A percentile compares a stretch with the other conserved stretches of the same genome.
Conservation (phyloP, 2,888 invertebrate species). For the Thereva nobilitata region DNA sequence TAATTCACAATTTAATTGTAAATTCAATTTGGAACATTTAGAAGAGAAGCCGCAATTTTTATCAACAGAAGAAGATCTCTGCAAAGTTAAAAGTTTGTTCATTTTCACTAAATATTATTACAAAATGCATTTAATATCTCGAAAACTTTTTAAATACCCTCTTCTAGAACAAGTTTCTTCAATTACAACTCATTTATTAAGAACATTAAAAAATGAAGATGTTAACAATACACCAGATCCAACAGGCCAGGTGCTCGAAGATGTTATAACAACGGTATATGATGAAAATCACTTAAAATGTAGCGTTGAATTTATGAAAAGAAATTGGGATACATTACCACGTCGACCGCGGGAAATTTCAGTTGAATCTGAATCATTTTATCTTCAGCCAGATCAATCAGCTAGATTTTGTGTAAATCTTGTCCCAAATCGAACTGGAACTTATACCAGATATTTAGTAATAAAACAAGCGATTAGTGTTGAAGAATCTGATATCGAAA, state of each 20-base stretch:
- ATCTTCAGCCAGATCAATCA: constrained; percentile 50
- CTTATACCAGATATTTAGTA: constrained; percentile 45
- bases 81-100: no score
- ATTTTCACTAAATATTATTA: no score
- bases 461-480: no score
- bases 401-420: constrained; percentile 49
- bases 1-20: no score
- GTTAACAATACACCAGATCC: neutral
- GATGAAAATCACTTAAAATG: neutral
- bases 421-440: constrained; percentile 51
- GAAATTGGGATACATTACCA: constrained; percentile 53
- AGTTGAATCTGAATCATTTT: constrained; percentile 50
- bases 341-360: constrained; percentile 51
- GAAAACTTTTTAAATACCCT: no score
- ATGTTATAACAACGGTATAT: no score
- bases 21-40: no score
- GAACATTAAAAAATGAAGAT: no score
- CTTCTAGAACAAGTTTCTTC: neutral
- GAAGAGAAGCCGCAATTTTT: no score
- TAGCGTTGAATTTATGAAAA: constrained; percentile 34
- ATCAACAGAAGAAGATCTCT: no score
- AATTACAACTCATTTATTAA: neutral
- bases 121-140: no score
- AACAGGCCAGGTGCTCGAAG: constrained; percentile 42
- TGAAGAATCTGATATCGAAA: neutral